Conservation (phyloP, 2,888 invertebrate species). For the Lochmaea capreae region DNA sequence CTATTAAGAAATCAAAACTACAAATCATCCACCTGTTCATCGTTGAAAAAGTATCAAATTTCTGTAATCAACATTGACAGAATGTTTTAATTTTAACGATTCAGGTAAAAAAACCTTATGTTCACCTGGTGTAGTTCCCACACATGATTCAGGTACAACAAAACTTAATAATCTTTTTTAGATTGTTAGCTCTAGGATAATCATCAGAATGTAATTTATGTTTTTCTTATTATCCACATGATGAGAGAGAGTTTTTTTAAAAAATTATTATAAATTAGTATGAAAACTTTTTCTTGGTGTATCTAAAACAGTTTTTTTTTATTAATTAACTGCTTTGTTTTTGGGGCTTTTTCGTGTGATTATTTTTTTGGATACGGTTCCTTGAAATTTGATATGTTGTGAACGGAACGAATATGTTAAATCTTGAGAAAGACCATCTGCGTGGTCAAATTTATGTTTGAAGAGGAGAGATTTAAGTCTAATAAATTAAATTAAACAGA, state of each 20-base stretch:
- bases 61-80: background rate
- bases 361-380: constrained; percentile 3
- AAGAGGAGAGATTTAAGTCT: constrained; percentile 8
- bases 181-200: too few species aligned
- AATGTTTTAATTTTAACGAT: constrained; percentile 18
- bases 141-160: constrained; percentile 6
- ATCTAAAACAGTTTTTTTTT: background rate
- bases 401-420: constrained; percentile 2
- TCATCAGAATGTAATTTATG: too few species aligned
- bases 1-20: background rate
- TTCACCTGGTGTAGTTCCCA: constrained; percentile 26
- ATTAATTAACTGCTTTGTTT: background rate
- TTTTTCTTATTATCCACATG: too few species aligned
- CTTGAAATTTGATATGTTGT: constrained; percentile 20
- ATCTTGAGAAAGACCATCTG: constrained; percentile 20
- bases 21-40: constrained; percentile 13
- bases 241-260: too few species aligned
- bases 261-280: too few species aligned
- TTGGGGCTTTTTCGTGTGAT: constrained; percentile 4
- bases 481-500: background rate
- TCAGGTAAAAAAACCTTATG: constrained; percentile 20
- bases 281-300: background rate
- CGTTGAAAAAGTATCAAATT: constrained; percentile 15
- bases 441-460: constrained; percentile 16
- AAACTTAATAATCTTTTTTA: too few species aligned